Evolutionary conservation across 2,113 vertebrate species (phyloP), one percentile per base, ranked within the genome.

Genomic region (Tyto alba): DNA sequence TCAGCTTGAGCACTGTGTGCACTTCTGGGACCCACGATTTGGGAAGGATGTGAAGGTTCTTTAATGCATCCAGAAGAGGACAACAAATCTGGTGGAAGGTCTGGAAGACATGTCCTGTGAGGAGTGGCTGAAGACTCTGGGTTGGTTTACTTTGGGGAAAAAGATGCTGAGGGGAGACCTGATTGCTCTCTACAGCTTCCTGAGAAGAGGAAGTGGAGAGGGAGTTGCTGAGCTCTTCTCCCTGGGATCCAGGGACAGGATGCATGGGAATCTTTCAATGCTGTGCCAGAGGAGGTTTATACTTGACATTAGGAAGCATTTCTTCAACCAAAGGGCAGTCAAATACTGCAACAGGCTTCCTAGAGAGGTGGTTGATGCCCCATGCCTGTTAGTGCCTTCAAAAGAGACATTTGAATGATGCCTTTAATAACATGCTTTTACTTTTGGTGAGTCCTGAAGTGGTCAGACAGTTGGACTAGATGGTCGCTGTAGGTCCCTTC

Each of bases 241-340:
- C 11, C 25, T 76, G 14, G 16, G 7, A 64, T 47, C 17, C 4
- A 4, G 50, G 7, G 15, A n/a, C 4, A 1, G 10, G 19, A 48
- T 2, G 1, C 1, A 1, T n/a, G 3, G 30, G 16, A 75, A 29
- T 29, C 15, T 6, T 48, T 47, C 19, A 40, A 40, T 40, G 11
- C 9, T 40, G 20, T 16, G 5, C 9, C n/a, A 75, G 18, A 5
- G 12, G 22, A 55, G 3, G 15, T 19, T 56, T 15, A 56, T 18
- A 22, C 25, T 55, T 13, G 18, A 22, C 23, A 38, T 22, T 74
- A 47, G 11, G 59, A 55, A 34, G 5, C 7, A 10, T 53, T 74
- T 45, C 26, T 74, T 74, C 40, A 27, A 3, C 2, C 1, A 22
- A 13, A 56, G 2, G 4, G 3, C 36, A 13, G 21, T 36, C 16